Percentiles rank a stretch among this genome's conserved stretches.
Evolutionary conservation across 2,797 vertebrate species (phyloP).

Genomic region (Ictinia mississippiensis): DNA sequence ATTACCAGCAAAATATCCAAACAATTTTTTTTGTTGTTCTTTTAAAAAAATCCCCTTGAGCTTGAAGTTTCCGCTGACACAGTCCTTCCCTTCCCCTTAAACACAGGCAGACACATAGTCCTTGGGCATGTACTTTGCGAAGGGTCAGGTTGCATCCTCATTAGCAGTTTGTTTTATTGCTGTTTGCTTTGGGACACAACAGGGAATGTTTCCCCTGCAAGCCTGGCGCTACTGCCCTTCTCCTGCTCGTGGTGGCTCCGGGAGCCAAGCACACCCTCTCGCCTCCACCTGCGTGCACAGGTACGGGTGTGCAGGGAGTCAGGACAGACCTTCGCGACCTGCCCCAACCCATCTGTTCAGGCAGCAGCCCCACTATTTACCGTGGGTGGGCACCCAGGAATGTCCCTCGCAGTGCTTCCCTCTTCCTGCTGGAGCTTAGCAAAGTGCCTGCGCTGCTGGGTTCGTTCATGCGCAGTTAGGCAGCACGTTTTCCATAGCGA

Average conservation of each 20-base stretch:
- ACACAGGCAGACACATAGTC: not conserved
- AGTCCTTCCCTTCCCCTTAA: not conserved
- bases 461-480: not conserved
- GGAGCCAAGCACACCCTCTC: not conserved
- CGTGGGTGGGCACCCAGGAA: not conserved
- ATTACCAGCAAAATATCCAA: not conserved
- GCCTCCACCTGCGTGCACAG: not conserved
- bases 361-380: not conserved
- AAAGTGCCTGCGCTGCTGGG: not conserved
- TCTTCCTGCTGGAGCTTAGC: not conserved
- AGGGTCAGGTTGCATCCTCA: constrained; percentile 3
- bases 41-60: not conserved
- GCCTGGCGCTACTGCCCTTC: not conserved
- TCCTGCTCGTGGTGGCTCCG: not conserved
- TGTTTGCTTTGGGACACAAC: not conserved
- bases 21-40: not conserved
- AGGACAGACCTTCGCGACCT: not conserved
- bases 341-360: not conserved
- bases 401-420: not conserved
- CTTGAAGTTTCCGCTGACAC: not conserved
- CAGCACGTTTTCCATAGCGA: not conserved
- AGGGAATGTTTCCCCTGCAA: not conserved
- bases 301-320: not conserved
- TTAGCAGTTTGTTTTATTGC: constrained; percentile 18
- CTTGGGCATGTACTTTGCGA: not conserved